Percentiles rank a stretch among this genome's conserved stretches.
phyloP scores from a whole-genome alignment of 2,888 invertebrate species.

The Coenonympha arcania region DNA sequence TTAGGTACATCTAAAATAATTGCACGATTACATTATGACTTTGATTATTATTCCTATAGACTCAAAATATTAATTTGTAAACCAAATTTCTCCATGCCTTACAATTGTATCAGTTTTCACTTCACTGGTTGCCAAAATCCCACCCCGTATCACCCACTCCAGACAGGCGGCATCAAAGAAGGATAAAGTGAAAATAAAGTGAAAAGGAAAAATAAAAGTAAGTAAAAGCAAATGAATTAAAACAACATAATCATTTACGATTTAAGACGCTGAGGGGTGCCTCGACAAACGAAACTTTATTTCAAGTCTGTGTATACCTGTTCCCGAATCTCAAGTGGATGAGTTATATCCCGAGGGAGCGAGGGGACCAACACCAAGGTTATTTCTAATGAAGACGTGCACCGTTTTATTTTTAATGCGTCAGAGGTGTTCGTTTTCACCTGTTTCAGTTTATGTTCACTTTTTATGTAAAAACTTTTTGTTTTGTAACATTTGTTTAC shows the following conservation, averaged over 20 bases:
- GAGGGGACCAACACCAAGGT: slow-evolving; percentile 53
- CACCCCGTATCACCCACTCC: slow-evolving; percentile 42
- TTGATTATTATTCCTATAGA: too few relatives aligned
- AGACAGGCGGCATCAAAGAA: slow-evolving; percentile 69
- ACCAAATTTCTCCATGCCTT: not conserved
- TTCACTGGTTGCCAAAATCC: not conserved
- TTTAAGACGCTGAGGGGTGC: slow-evolving; percentile 62
- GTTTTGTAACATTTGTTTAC: not conserved
- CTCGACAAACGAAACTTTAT: slow-evolving; percentile 69
- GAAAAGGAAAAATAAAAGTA: slow-evolving; percentile 37
- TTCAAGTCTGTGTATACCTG: slow-evolving; percentile 70
- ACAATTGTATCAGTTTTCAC: not conserved
- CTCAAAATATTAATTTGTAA: too few relatives aligned
- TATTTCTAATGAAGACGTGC: slow-evolving; percentile 66
- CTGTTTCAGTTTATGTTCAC: slow-evolving; percentile 37
- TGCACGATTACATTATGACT: too few relatives aligned
- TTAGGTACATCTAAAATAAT: too few relatives aligned
- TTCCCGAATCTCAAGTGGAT: slow-evolving; percentile 71
- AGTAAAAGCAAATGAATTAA: slow-evolving; percentile 71
- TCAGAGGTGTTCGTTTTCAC: slow-evolving; percentile 58
- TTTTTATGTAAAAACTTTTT: slow-evolving; percentile 24
- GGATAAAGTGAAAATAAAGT: slow-evolving; percentile 46
- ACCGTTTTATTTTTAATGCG: slow-evolving; percentile 60
- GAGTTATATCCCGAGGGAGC: slow-evolving; percentile 69
- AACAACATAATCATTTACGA: slow-evolving; percentile 73